phyloP scores from a whole-genome alignment of 1,140 invertebrate species.

The Aporrectodea caliginosa region DNA sequence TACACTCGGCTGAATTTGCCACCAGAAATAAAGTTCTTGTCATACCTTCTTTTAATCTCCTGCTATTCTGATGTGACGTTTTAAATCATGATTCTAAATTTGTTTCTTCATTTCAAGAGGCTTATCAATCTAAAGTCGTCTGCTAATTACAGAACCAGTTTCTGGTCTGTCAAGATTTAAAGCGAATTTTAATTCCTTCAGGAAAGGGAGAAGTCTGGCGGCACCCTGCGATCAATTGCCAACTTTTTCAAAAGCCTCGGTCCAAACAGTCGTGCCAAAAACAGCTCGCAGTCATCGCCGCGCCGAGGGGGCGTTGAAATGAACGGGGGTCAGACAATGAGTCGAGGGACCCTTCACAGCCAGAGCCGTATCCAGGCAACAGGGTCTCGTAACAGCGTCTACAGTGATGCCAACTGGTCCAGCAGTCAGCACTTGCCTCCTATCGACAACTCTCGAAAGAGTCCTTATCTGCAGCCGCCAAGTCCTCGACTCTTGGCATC shows the following conservation, averaged over 20 bases:
- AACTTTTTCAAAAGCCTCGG: constrained; percentile 25
- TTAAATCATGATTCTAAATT: no score
- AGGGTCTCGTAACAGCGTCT: not conserved
- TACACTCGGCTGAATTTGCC: no score
- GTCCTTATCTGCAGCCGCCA: not conserved
- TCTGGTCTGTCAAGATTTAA: no score
- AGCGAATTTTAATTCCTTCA: no score
- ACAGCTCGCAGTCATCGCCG: not conserved
- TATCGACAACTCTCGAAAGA: not conserved
- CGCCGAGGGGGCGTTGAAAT: not conserved
- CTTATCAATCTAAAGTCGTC: no score
- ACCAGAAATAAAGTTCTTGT: no score
- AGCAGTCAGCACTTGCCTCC: not conserved
- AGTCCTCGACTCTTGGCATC: not conserved
- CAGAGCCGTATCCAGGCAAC: not conserved
- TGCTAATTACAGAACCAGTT: no score
- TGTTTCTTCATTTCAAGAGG: no score
- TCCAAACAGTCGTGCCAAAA: not conserved
- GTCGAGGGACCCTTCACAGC: not conserved
- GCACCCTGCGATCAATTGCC: constrained; percentile 15
- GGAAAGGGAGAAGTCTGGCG: not conserved
- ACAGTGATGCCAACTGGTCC: not conserved
- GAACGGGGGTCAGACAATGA: not conserved
- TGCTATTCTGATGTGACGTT: no score
- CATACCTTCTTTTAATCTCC: no score